Conservation (phyloP, 35 echinoderm and acorn worm genomes). For the Lytechinus pictus region DNA sequence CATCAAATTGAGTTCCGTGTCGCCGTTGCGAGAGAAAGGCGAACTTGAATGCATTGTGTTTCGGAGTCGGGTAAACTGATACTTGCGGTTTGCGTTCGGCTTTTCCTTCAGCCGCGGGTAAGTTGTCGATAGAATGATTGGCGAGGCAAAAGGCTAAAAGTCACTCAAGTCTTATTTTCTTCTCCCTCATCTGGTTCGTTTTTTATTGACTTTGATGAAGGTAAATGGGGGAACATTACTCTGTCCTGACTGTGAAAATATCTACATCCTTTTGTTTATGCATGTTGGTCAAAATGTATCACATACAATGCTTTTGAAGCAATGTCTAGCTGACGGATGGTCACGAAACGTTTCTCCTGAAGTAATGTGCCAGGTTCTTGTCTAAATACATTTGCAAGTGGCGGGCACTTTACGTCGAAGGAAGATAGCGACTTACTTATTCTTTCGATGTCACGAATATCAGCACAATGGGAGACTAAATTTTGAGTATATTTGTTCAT, state of each 20-base stretch:
- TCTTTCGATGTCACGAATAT: neutral
- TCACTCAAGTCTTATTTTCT: neutral
- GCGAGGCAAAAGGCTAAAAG: neutral
- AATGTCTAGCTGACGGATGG: neutral
- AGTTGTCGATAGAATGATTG: neutral
- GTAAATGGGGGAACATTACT: neutral
- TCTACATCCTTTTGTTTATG: neutral
- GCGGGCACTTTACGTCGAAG: neutral
- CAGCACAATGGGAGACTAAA: neutral
- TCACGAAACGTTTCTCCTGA: neutral
- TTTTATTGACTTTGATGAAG: neutral
- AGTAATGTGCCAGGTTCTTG: neutral
- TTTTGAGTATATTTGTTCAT: too few relatives aligned
- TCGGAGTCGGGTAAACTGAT: neutral
- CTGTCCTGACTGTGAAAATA: neutral
- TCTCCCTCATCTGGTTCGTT: neutral
- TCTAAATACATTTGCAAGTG: neutral
- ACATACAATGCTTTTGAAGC: neutral
- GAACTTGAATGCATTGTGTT: neutral
- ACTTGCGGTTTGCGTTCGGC: neutral
- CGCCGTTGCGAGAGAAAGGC: neutral
- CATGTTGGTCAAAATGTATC: neutral
- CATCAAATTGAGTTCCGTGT: neutral
- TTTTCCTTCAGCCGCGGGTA: neutral
- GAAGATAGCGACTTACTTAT: neutral